Evolutionary conservation across 2,113 vertebrate genomes (phyloP).

Genomic region (Sapajus apella): DNA sequence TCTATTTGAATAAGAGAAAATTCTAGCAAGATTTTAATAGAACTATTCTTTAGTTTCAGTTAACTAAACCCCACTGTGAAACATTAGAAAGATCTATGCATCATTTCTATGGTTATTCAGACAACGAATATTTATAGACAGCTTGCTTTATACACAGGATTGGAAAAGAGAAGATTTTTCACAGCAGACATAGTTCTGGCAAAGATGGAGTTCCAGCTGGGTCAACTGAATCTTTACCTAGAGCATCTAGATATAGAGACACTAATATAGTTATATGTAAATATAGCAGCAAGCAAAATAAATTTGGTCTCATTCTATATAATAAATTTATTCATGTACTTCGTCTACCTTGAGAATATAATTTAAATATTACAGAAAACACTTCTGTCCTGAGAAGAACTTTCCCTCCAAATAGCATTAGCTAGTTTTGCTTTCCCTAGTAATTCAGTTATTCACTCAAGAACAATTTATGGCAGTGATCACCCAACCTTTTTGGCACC

Average conservation of each 20-base stretch:
- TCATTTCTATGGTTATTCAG: background rate
- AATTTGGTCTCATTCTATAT: background rate
- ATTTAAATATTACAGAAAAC: slow-evolving; percentile 10
- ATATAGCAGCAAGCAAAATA: background rate
- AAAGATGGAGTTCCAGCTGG: slow-evolving; percentile 37
- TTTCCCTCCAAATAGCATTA: background rate
- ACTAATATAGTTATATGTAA: background rate
- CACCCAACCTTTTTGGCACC: too few species aligned
- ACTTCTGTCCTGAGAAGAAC: slow-evolving; percentile 10
- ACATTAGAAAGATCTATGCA: slow-evolving; percentile 14
- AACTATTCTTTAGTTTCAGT: slow-evolving; percentile 28
- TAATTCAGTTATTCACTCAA: background rate
- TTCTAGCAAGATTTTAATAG: slow-evolving; percentile 40
- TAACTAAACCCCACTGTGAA: slow-evolving; percentile 21
- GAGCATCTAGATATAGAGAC: background rate
- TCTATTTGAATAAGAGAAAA: slow-evolving; percentile 44
- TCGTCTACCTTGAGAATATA: slow-evolving; percentile 26
- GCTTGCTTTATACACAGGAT: background rate
- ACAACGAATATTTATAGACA: background rate
- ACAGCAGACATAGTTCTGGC: background rate
- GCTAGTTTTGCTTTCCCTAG: background rate
- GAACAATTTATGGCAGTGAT: background rate
- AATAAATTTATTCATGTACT: background rate
- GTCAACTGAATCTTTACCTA: slow-evolving; percentile 17
- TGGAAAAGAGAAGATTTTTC: background rate